Evolutionary conservation across 2,888 invertebrate genomes (phyloP).

Genomic region (Volucella inflata): DNA sequence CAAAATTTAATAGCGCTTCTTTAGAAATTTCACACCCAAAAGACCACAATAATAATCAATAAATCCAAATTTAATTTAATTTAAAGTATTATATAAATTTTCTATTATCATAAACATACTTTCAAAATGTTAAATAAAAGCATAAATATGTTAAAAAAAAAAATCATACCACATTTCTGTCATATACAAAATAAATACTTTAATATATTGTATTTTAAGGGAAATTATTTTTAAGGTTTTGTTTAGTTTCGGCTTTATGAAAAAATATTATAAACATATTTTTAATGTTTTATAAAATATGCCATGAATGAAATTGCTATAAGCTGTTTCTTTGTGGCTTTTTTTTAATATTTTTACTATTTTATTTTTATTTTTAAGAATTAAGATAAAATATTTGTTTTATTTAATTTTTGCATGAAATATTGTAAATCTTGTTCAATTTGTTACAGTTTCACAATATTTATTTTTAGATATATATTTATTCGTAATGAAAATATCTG

Average conservation of each 20-base stretch:
- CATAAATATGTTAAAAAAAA: not conserved
- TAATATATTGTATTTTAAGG: slow-evolving; percentile 28
- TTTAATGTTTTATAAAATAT: not conserved
- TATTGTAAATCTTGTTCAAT: slow-evolving; percentile 37
- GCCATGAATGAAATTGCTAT: slow-evolving; percentile 34
- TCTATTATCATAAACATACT: no score
- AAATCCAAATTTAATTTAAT: no score
- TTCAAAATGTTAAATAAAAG: not conserved
- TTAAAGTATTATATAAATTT: no score
- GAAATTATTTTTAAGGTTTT: slow-evolving; percentile 26
- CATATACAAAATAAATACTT: slow-evolving; percentile 11
- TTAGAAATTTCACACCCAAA: no score
- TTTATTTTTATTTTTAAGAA: slow-evolving; percentile 35
- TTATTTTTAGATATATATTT: slow-evolving; percentile 54
- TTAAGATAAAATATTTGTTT: slow-evolving; percentile 44
- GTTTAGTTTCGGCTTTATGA: slow-evolving; percentile 42
- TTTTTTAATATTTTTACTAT: not conserved
- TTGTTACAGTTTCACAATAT: slow-evolving; percentile 53
- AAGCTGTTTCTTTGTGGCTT: slow-evolving; percentile 40
- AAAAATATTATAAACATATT: slow-evolving; percentile 22
- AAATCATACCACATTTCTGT: slow-evolving; percentile 49
- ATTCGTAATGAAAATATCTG: slow-evolving; percentile 52
- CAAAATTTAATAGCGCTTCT: no score
- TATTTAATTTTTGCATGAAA: slow-evolving; percentile 60
- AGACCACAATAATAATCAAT: no score